Evolutionary conservation across 2,113 vertebrate species (phyloP).

Genomic region (Tretioscincus oriximinensis): DNA sequence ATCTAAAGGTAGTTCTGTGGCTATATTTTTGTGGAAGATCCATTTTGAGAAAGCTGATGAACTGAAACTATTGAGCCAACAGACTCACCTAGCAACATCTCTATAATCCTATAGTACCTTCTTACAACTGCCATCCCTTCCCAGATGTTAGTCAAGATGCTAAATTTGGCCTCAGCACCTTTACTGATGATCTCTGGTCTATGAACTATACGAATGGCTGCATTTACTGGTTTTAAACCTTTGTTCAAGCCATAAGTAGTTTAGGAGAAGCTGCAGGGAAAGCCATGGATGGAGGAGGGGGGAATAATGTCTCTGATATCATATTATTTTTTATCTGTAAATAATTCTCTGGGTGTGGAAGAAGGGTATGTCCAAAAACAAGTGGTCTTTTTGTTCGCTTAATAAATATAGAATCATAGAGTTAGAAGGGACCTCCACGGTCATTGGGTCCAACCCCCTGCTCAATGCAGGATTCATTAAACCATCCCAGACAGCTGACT

Average conservation of each 20-base stretch:
- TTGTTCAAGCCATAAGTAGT: conserved; percentile 38
- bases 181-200: not conserved
- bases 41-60: not conserved
- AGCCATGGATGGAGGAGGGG: conserved; percentile 49
- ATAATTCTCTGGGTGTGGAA: conserved; percentile 39
- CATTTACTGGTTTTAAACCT: conserved; percentile 42
- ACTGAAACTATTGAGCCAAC: not conserved
- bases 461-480: too few relatives aligned
- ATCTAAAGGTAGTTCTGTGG: too few relatives aligned
- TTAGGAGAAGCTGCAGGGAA: conserved; percentile 51
- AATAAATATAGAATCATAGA: conserved; percentile 1
- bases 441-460: too few relatives aligned
- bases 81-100: not conserved
- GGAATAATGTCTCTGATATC: conserved; percentile 55
- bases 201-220: not conserved
- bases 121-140: not conserved
- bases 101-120: not conserved
- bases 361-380: conserved; percentile 25
- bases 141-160: too few relatives aligned
- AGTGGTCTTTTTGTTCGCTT: conserved; percentile 47
- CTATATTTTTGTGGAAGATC: not conserved
- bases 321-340: conserved; percentile 56
- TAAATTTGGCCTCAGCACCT: not conserved
- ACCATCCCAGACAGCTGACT: not conserved
- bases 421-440: too few relatives aligned